Base-by-base conservation (phyloP, 1,140 invertebrate genomes). In the Sesamia nonagrioides region DNA sequence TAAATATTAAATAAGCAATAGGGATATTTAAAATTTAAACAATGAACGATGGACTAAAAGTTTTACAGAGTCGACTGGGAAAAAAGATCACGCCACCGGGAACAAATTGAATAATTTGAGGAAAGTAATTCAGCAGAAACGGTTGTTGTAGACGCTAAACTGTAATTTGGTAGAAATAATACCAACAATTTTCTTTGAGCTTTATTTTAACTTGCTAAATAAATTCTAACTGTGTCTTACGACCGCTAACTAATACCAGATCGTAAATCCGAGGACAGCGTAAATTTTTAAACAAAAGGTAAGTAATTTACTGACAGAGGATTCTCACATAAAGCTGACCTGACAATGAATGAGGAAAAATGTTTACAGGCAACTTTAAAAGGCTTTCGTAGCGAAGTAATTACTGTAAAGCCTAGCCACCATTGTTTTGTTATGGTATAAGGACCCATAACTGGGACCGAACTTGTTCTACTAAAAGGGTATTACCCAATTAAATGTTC, bases 61-160 rank as follows among this genome's bases (percentile, higher is more conserved):
- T 17, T 77, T 68, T 58, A 71, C 80, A 75, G 1, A 8, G 27
- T 37, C 52, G 61, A 50, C 42, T n/a, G 60, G 21, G 72, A 79
- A 72, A 82, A 83, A 80, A 84, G 77, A 48, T 80, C 60, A 56
- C 37, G 50, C 50, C 42, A n/a, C 42, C 52, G 11, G 42, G 63
- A 63, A 50, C 21, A 69, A 84, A 82, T 77, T 80, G 81, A 82
- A 82, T 82, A 82, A 85, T 81, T 84, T 78, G 77, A 66, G 75
- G 50, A 85, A 79, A 81, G 79, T 81, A 81, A 85, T 81, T 83
- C 79, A 74, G 58, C 75, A 48, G 74, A 69, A 69, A 80, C 11
- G 50, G 60, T 63, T 48, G 69, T n/a, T 42, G 37, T 76, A 56
- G 54, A 56, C 45, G 61, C 80, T 81, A 83, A 83, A 76, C 75